These are phyloP conservation scores for Thamnophis sirtalis DNA, from an alignment of 2,113 vertebrate species.

Conservation along the genomic window DNA sequence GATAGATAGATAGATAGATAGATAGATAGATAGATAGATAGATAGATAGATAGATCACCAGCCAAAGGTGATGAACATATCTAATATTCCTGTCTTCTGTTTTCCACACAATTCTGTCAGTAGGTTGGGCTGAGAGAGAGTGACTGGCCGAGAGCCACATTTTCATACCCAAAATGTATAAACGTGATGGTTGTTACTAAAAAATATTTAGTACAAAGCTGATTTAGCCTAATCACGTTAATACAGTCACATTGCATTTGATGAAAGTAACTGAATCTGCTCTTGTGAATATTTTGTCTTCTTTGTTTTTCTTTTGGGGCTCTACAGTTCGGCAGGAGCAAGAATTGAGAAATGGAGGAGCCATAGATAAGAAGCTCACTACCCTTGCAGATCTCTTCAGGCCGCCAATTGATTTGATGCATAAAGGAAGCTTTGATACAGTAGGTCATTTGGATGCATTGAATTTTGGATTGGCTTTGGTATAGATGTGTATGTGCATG, in stretches of 20 bases:
- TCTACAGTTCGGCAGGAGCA: conserved; percentile 93
- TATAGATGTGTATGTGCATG: fast-evolving
- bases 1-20: too few relatives aligned
- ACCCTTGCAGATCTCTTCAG: conserved; percentile 97
- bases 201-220: conserved; percentile 1
- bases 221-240: background rate
- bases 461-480: background rate
- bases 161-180: background rate
- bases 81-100: background rate
- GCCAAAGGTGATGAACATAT: background rate
- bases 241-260: background rate
- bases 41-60: too few relatives aligned
- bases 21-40: too few relatives aligned
- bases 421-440: conserved; percentile 99
- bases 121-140: background rate
- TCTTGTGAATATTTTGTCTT: background rate
- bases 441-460: conserved; percentile 66
- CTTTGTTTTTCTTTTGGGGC: conserved; percentile 48
- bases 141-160: background rate
- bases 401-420: conserved; percentile 98
- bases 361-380: conserved; percentile 96
- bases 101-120: background rate
- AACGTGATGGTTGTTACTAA: background rate
- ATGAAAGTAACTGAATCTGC: fast-evolving
- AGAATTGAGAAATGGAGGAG: conserved; percentile 93